Evolutionary conservation across 2,797 vertebrate genomes (phyloP).

Genomic region (Peromyscus aztecus): DNA sequence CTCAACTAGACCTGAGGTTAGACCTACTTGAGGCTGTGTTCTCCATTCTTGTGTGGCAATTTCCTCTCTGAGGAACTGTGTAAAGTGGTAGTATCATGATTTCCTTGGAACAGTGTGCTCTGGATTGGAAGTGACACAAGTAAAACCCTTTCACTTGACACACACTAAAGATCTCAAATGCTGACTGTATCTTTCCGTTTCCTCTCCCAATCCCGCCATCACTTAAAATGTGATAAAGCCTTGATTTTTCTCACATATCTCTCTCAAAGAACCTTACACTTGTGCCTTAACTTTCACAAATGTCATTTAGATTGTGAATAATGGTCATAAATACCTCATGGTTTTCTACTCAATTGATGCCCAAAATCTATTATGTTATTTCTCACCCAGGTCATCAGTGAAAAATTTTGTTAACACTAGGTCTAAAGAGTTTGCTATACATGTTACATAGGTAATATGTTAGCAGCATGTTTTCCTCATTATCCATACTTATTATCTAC

Average conservation of each 20-base stretch:
- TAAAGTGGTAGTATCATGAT: background rate
- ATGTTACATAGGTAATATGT: background rate
- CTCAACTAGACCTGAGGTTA: background rate
- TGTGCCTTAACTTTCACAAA: conserved; percentile 3
- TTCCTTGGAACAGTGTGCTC: background rate
- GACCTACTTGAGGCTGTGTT: background rate
- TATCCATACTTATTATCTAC: background rate
- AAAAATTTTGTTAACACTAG: background rate
- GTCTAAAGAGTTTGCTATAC: background rate
- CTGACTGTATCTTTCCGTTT: background rate
- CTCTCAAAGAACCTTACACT: background rate
- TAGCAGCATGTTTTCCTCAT: background rate
- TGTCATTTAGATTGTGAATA: conserved; percentile 54
- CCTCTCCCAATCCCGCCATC: background rate
- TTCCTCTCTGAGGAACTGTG: background rate
- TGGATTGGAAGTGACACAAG: background rate
- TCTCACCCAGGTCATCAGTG: background rate
- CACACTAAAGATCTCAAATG: background rate
- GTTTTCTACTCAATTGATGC: conserved; percentile 7
- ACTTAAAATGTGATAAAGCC: background rate
- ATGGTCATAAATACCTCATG: conserved; percentile 5
- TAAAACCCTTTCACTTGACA: background rate
- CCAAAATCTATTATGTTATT: conserved; percentile 40
- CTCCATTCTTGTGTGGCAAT: background rate
- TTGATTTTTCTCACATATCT: background rate